A percentile compares a stretch with the other conserved stretches of the same genome.
Evolutionary conservation across 2,797 vertebrate species (phyloP).

Genomic region (Euthynnus affinis): DNA sequence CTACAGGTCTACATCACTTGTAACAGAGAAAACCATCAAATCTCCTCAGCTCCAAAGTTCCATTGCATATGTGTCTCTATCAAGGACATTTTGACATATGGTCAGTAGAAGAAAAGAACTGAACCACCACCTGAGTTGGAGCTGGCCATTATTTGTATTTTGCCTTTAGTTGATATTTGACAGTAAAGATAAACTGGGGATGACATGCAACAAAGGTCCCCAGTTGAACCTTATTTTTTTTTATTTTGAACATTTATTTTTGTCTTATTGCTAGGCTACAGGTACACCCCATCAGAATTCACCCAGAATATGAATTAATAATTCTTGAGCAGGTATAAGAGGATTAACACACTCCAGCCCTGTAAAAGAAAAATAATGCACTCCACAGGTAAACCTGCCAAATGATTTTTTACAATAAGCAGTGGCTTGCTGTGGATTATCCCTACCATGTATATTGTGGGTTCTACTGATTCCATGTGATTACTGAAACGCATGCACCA

Average conservation of each 20-base stretch:
- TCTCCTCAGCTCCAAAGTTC: no score
- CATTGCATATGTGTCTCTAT: no score
- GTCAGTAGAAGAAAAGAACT: no score
- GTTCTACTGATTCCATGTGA: conserved; percentile 68
- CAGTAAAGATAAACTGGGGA: not conserved
- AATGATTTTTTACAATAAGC: conserved; percentile 1
- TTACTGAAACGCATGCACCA: conserved; percentile 71
- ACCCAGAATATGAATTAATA: conserved; percentile 1
- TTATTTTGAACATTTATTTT: no score
- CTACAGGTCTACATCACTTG: no score
- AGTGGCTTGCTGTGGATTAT: conserved; percentile 3
- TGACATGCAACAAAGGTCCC: not conserved
- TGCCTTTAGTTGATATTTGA: not conserved
- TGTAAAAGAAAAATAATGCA: not conserved
- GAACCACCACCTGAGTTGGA: no score
- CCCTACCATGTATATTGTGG: conserved; percentile 44
- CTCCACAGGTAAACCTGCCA: not conserved
- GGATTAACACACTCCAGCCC: not conserved
- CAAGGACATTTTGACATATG: no score
- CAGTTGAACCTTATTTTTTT: not conserved
- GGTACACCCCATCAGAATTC: not conserved
- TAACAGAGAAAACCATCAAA: no score
- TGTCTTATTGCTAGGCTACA: not conserved
- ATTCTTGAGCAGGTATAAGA: not conserved
- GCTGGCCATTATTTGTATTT: not conserved